phyloP scores from a whole-genome alignment of 2,113 vertebrate genomes.

The Campylorhamphus procurvoides region DNA sequence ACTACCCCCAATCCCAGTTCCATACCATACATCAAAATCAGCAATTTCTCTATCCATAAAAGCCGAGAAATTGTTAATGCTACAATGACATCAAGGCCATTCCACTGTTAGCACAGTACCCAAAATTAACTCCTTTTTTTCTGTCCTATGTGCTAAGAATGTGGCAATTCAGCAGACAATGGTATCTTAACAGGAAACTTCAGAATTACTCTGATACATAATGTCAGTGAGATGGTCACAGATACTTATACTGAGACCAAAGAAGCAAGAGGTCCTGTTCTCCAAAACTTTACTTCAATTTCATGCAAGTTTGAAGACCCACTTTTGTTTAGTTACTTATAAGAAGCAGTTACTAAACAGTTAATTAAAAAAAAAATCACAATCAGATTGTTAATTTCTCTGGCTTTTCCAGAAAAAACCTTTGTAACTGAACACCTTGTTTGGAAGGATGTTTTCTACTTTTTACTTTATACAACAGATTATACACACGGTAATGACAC shows the following conservation, averaged over 20 bases:
- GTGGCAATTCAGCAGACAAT: not conserved
- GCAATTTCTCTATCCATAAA: not conserved
- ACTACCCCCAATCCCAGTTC: not conserved
- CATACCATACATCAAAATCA: not conserved
- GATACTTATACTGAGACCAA: not conserved
- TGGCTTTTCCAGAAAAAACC: not conserved
- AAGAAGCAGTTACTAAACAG: not conserved
- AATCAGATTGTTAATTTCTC: not conserved
- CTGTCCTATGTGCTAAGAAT: not conserved
- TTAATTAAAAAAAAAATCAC: not conserved
- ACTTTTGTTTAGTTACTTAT: not conserved
- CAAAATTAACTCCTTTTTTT: not conserved
- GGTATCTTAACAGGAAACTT: not conserved
- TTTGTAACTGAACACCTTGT: not conserved
- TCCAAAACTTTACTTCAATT: not conserved
- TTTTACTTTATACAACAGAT: not conserved
- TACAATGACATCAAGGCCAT: not conserved
- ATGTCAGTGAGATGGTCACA: not conserved
- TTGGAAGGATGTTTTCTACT: not conserved
- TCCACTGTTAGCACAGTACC: not conserved
- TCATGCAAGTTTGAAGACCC: not conserved
- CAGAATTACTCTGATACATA: not conserved
- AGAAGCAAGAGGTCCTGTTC: not conserved
- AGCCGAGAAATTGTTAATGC: not conserved
- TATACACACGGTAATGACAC: rapidly evolving